Base-by-base conservation (phyloP, 2,797 vertebrate species). In the Lerista edwardsae region DNA sequence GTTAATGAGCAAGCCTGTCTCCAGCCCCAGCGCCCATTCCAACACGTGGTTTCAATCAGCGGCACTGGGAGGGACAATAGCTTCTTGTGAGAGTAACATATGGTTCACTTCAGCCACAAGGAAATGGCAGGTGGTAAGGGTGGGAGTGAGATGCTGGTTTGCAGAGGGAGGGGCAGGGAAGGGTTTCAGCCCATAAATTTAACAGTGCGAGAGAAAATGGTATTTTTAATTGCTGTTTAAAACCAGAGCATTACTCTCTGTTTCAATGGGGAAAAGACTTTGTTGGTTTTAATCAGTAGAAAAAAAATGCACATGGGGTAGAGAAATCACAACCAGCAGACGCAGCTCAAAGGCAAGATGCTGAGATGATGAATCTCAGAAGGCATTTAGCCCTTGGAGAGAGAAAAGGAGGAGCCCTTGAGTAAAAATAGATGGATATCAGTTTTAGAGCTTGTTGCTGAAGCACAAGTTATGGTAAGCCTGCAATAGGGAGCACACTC, bases 11-110 rank as follows among this genome's bases (percentile, higher is more conserved):
- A 89, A 83, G 73, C 81, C 31, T 79, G 84, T 84, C 92, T 91
- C 90, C 83, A 86, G 90, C 67, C 41, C 84, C 36, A 0, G 83
- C 86, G 91, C 86, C 0, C 67, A 23, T 84, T 89, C 85, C 0
- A 0, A 90, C 95, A 96, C 92, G 87, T 95, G 96, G 94, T 93
- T 95, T 93, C 88, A 88, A 96, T 44, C 85, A 94, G 68, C 21
- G 0, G 85, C 12, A 0, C 31, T 0, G 91, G 82, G 74, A 84
- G 84, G 87, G 93, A 96, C 92, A 94, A 96, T 94, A 88, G 90
- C 1, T 85, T 85, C 92, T 91, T 84, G 91, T 85, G 6, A 91
- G 81, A 75, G 80, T 36, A 3, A 83, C 8, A 21, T 88, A 21
- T 84, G 86, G 68, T 86, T 90, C 87, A 88, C 90, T 91, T 92